Conservation (phyloP, 1,140 invertebrate species). For the Rhopalosiphum maidis region DNA sequence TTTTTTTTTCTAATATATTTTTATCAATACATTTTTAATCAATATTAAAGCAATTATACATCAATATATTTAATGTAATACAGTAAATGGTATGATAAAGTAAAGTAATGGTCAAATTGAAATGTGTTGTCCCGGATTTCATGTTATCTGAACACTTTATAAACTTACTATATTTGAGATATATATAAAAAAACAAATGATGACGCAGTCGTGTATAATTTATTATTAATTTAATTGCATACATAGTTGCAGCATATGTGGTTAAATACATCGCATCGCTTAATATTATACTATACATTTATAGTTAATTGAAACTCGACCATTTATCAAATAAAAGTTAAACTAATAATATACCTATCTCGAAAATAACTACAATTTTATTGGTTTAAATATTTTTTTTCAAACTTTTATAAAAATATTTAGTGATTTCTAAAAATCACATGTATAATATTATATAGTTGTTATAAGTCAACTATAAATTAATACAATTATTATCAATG, state of each 20-base stretch:
- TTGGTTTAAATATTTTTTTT: neutral
- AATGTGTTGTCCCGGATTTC: neutral
- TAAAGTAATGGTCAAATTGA: neutral
- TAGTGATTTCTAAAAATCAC: no score
- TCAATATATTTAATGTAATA: neutral
- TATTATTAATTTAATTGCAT: neutral
- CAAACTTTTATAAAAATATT: no score
- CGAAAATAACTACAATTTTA: neutral
- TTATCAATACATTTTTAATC: neutral
- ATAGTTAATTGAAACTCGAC: neutral
- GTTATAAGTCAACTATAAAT: no score
- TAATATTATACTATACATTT: no score
- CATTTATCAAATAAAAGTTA: neutral
- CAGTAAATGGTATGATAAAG: neutral
- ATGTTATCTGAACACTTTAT: neutral
- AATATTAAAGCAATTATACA: neutral
- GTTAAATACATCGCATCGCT: neutral
- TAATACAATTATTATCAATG: neutral
- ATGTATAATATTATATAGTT: no score
- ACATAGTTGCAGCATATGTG: neutral
- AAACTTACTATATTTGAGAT: neutral
- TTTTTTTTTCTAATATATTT: neutral
- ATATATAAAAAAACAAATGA: neutral
- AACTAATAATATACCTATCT: neutral
- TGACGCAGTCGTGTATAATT: neutral